These are phyloP conservation scores for Pomatorhinus ruficollis DNA, from an alignment of 2,113 vertebrate genomes.

Conservation along the genomic window DNA sequence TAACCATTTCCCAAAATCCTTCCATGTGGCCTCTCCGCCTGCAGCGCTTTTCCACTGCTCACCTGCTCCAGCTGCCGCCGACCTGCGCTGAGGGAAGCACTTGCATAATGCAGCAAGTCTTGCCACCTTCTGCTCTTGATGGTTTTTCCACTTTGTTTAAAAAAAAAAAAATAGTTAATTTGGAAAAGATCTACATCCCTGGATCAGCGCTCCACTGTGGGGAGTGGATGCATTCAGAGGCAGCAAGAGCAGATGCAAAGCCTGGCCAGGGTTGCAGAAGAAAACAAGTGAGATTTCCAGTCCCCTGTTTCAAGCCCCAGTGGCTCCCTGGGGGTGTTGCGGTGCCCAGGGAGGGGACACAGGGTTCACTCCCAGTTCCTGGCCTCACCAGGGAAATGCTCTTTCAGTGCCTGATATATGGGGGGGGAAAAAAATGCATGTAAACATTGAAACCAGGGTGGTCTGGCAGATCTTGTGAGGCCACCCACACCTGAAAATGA, in stretches of 20 bases:
- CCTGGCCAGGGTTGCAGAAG: neutral
- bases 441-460: neutral
- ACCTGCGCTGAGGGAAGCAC: neutral
- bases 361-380: neutral
- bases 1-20: neutral
- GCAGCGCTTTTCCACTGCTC: neutral
- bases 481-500: neutral
- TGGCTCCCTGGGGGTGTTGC: neutral
- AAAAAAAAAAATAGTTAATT: neutral
- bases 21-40: fast-evolving
- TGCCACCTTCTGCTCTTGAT: neutral
- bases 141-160: neutral
- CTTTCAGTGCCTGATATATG: neutral
- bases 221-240: neutral
- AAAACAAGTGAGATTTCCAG: neutral
- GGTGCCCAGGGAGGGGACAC: neutral
- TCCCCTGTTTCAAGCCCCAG: neutral
- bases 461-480: neutral
- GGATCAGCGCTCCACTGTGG: neutral
- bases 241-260: neutral
- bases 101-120: neutral
- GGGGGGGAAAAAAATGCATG: neutral
- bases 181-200: neutral
- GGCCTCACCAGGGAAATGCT: neutral
- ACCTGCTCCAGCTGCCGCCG: neutral